Conservation (phyloP, 2,888 invertebrate genomes). For the Mellilla xanthometata region DNA sequence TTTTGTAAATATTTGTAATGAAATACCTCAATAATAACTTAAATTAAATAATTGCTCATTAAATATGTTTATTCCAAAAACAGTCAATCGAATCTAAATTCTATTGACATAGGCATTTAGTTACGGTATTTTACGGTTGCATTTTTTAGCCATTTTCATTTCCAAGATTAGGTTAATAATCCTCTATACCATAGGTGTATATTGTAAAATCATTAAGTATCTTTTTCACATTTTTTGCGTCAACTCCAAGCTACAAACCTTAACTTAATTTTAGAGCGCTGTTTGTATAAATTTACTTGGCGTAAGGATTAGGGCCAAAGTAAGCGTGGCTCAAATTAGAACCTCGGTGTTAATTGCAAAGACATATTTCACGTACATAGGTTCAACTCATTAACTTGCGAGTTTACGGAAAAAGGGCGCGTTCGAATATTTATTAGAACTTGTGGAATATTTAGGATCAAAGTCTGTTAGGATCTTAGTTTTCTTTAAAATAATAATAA, state of each 20-base stretch:
- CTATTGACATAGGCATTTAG: too few relatives aligned
- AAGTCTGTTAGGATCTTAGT: not conserved
- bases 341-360: constrained; percentile 23
- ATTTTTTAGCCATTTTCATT: too few relatives aligned
- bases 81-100: too few relatives aligned
- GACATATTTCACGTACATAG: constrained; percentile 17
- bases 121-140: too few relatives aligned
- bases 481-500: too few relatives aligned
- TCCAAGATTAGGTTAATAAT: too few relatives aligned
- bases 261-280: constrained; percentile 9
- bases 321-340: constrained; percentile 20
- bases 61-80: too few relatives aligned
- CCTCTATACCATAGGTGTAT: too few relatives aligned
- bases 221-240: not conserved
- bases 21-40: too few relatives aligned
- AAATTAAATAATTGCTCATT: too few relatives aligned
- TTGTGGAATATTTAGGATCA: constrained; percentile 4
- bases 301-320: constrained; percentile 14
- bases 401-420: constrained; percentile 16
- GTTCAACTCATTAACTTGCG: constrained; percentile 12
- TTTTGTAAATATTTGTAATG: too few relatives aligned
- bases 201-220: too few relatives aligned
- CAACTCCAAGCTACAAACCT: not conserved
- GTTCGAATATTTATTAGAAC: constrained; percentile 1
- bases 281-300: constrained; percentile 13